Evolutionary conservation across 2,113 vertebrate species (phyloP).

Genomic region (Pavo muticus): DNA sequence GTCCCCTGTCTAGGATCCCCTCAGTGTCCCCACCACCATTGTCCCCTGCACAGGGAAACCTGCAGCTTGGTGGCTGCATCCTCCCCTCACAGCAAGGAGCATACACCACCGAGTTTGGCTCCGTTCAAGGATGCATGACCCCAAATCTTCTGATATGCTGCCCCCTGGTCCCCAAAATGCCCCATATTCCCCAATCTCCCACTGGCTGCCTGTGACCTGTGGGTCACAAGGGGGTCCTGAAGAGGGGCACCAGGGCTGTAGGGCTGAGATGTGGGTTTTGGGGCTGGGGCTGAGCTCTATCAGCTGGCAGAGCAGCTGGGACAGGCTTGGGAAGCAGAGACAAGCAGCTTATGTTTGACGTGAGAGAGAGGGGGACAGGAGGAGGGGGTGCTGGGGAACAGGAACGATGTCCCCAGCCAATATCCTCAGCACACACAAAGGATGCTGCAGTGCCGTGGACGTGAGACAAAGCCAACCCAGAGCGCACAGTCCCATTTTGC

Average conservation of each 20-base stretch:
- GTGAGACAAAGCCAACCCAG: background rate
- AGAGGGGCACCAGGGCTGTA: background rate
- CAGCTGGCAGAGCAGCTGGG: constrained; percentile 15
- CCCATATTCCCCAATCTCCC: background rate
- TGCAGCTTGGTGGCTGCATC: background rate
- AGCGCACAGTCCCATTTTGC: background rate
- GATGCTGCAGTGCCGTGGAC: background rate
- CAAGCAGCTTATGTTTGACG: constrained; percentile 43
- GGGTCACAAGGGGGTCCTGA: no score
- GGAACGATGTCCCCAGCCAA: background rate
- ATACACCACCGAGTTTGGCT: background rate
- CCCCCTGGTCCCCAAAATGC: background rate
- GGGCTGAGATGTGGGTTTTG: background rate
- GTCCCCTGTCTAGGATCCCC: background rate
- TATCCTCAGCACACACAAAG: background rate
- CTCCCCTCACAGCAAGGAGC: background rate
- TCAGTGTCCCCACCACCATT: background rate
- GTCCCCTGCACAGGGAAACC: background rate
- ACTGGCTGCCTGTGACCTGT: no score
- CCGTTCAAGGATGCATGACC: background rate
- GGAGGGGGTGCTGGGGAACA: background rate
- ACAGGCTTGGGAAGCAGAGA: background rate
- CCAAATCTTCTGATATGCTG: background rate
- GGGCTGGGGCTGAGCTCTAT: background rate
- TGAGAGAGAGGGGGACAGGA: background rate